Evolutionary conservation across 1,140 invertebrate genomes (phyloP).

Genomic region (Heliconius congener): DNA sequence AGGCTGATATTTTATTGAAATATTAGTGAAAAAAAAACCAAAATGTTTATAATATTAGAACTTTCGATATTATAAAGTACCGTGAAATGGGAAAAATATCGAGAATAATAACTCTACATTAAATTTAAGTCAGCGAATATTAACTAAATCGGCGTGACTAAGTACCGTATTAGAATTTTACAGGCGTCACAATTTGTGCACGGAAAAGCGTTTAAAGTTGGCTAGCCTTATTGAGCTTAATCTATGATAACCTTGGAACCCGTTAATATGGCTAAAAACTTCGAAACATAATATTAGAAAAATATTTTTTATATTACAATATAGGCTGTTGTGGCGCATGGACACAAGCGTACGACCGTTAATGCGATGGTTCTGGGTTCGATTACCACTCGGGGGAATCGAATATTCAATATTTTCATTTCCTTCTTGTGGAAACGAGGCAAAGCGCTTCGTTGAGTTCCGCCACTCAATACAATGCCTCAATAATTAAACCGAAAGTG

Average conservation of each 20-base stretch:
- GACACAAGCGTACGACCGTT: too few relatives aligned
- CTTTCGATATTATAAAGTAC: neutral
- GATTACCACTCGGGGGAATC: too few relatives aligned
- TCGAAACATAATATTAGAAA: neutral
- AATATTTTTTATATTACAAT: neutral
- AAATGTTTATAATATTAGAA: neutral
- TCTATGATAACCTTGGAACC: neutral
- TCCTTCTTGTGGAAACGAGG: too few relatives aligned
- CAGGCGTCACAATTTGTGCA: conserved; percentile 2
- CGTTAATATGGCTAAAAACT: neutral
- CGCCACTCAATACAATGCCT: too few relatives aligned
- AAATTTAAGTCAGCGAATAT: conserved; percentile 20
- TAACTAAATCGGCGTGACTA: conserved; percentile 36
- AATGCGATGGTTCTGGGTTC: too few relatives aligned
- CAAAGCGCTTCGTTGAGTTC: too few relatives aligned
- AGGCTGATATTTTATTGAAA: neutral
- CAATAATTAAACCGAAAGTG: too few relatives aligned
- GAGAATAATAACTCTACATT: neutral
- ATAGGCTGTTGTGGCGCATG: too few relatives aligned
- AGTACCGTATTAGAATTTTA: conserved; percentile 20
- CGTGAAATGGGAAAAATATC: conserved; percentile 6
- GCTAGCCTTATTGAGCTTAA: conserved; percentile 7
- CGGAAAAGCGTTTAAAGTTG: conserved; percentile 13
- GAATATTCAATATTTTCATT: too few relatives aligned
- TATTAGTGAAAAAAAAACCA: neutral